Evolutionary conservation across 2,113 vertebrate genomes (phyloP).

Genomic region (Pollimyrus isidori): DNA sequence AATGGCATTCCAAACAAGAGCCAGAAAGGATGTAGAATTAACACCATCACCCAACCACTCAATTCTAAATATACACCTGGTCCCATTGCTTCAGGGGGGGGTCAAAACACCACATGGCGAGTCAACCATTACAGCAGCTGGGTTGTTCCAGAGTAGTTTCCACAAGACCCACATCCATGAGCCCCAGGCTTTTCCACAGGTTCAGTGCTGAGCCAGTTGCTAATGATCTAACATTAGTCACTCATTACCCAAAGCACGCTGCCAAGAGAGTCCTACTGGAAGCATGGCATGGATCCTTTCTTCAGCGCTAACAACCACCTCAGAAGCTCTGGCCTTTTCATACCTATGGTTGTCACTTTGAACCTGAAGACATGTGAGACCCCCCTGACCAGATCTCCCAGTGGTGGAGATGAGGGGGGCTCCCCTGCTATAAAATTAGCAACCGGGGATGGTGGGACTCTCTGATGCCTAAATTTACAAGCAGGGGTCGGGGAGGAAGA

Average conservation of each 20-base stretch:
- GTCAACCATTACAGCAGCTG: not conserved
- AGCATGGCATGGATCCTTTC: not conserved
- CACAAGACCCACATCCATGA: not conserved
- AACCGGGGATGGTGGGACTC: not conserved
- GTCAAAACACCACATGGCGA: not conserved
- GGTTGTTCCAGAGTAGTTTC: not conserved
- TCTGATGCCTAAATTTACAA: not conserved
- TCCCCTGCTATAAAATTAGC: not conserved
- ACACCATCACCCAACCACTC: not conserved
- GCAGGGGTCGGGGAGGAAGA: not conserved
- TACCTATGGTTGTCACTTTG: not conserved
- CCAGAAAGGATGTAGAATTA: not conserved
- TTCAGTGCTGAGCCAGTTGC: not conserved
- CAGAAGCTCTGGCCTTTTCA: not conserved
- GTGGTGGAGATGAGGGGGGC: not conserved
- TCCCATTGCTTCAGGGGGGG: not conserved
- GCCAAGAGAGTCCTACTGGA: not conserved
- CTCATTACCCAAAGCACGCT: constrained; percentile 4
- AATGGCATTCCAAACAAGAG: not conserved
- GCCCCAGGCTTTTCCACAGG: not conserved
- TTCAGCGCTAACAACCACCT: not conserved
- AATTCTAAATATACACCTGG: not conserved
- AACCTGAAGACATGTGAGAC: not conserved
- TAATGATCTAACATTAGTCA: not conserved
- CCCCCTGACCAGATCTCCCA: not conserved